Percentiles rank a stretch among this genome's conserved stretches.
Evolutionary conservation across 2,113 vertebrate genomes (phyloP).

Genomic region (Zosterops lateralis): DNA sequence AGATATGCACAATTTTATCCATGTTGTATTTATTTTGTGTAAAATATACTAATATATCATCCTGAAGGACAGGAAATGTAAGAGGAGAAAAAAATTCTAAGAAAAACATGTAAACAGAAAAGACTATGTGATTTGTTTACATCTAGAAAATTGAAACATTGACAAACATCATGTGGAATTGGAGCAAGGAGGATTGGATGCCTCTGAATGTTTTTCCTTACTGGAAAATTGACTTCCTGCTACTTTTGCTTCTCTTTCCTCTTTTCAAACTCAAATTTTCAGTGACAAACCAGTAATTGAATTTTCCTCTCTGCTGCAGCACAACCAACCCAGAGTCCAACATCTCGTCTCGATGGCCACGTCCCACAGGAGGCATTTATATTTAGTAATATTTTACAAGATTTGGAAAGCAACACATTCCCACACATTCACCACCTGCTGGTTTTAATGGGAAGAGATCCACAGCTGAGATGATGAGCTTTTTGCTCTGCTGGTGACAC

Average conservation of each 20-base stretch:
- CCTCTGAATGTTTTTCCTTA: neutral
- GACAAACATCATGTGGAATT: neutral
- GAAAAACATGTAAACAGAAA: neutral
- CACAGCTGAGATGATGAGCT: neutral
- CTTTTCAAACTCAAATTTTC: neutral
- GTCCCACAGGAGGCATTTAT: neutral
- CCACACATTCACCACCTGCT: neutral
- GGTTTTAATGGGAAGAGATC: neutral
- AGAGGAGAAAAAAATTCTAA: neutral
- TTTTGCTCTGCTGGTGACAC: neutral
- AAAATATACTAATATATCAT: neutral
- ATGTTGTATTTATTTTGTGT: neutral
- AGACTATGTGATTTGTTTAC: neutral
- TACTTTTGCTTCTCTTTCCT: neutral
- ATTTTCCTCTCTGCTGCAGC: neutral
- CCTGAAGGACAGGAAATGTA: neutral
- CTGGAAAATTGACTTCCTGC: neutral
- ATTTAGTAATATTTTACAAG: neutral
- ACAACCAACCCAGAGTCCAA: neutral
- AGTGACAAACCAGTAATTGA: neutral
- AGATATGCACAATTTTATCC: neutral
- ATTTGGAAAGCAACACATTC: neutral
- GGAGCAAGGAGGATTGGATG: neutral
- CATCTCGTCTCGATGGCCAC: neutral
- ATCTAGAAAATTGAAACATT: neutral